A percentile compares a stretch with the other conserved stretches of the same genome.
Evolutionary conservation across 1,140 invertebrate genomes (phyloP).

Genomic region (Ephestia elutella): DNA sequence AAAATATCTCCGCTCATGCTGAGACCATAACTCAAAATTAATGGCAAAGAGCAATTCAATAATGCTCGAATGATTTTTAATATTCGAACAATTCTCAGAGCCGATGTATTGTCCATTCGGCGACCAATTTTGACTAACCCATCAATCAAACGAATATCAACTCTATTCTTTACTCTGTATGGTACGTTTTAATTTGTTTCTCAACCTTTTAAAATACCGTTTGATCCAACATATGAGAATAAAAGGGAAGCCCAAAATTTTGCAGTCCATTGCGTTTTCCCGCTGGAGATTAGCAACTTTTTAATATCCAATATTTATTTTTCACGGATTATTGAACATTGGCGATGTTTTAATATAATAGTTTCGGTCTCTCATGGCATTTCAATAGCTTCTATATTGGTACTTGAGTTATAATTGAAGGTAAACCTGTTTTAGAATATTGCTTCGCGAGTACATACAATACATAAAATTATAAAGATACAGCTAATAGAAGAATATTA

Average conservation of each 20-base stretch:
- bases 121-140: slow-evolving; percentile 30
- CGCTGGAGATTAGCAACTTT: not conserved
- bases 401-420: no score
- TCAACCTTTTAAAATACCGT: slow-evolving; percentile 3
- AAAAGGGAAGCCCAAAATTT: slow-evolving; percentile 7
- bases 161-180: slow-evolving; percentile 5
- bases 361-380: not conserved
- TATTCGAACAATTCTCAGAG: slow-evolving; percentile 52
- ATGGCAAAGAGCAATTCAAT: slow-evolving; percentile 61
- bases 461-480: no score
- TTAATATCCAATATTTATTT: slow-evolving; percentile 6
- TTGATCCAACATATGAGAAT: slow-evolving; percentile 10
- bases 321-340: not conserved
- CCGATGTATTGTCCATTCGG: slow-evolving; percentile 42
- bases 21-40: slow-evolving; percentile 30
- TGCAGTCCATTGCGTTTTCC: slow-evolving; percentile 6
- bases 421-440: no score
- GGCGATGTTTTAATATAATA: slow-evolving; percentile 1
- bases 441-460: no score
- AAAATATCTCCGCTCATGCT: slow-evolving; percentile 25
- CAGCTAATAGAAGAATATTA: no score
- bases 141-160: slow-evolving; percentile 14
- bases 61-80: slow-evolving; percentile 65
- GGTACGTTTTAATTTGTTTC: slow-evolving; percentile 1
- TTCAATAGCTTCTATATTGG: no score